Evolutionary conservation across 2,113 vertebrate species (phyloP), one percentile per base, ranked within the genome.

Genomic region (Zosterops lateralis): DNA sequence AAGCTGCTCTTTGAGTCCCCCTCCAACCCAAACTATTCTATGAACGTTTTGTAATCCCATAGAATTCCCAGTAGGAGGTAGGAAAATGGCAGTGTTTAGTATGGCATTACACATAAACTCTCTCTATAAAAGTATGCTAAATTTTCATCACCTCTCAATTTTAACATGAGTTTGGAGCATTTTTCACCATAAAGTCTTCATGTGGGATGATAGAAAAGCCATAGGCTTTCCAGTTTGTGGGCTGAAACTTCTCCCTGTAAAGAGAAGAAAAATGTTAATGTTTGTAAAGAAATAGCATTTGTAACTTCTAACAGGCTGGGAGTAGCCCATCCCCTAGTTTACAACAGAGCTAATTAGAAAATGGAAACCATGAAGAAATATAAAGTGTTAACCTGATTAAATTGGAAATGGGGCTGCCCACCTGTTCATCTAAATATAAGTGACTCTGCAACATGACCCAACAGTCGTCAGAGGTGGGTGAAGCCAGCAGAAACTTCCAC

Each of bases 341-440:
- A 70, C 42, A 79, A 20, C 34, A 57, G 64, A 96, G 50, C 80
- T 94, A 88, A 94, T 88, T 56, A 87, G 62, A 87, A 87, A 87
- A 73, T 14, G 65, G 96, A 96, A 94, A 38, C 42, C 36, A 75
- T 58, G 74, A 81, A 89, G 87, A 96, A 93, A 84, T 94, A 70
- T 60, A 84, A 96, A 96, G 76, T 87, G 91, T 89, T 89, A 90
- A 92, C 65, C 84, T 90, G 93, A 95, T 96, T 96, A 95, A 93
- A 95, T 96, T 96, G 94, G 95, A 90, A 90, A 83, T 26, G 21
- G 64, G 76, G 83, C 83, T 96, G 75, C 44, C 94, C 97, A 98
- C 98, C 97, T 98, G 98, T 98, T 98, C 75, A 67, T 97, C 97
- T 98, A 97, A 98, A 97, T 97, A 97, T 97, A 97, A 97, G 61